phyloP scores from a whole-genome alignment of 1,140 invertebrate genomes.

The Euwallacea similis region DNA sequence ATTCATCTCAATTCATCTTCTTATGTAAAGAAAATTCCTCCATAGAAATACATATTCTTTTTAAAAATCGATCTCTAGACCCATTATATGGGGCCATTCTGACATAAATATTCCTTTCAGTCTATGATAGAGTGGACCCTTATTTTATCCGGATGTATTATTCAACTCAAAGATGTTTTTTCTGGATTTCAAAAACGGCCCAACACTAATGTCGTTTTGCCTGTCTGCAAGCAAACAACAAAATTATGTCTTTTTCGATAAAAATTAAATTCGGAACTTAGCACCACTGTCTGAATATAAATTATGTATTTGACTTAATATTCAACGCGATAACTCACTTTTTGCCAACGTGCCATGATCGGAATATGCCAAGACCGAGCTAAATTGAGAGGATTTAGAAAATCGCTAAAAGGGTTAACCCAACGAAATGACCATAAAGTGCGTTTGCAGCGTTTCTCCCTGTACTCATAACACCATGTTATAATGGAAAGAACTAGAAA shows the following conservation, averaged over 20 bases:
- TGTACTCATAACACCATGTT: not conserved
- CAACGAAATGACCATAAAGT: conserved; percentile 16
- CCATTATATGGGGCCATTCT: conserved; percentile 10
- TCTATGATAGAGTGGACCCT: not conserved
- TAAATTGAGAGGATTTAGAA: conserved; percentile 13
- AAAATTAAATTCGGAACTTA: conserved; percentile 20
- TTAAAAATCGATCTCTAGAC: conserved; percentile 11
- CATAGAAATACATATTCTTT: conserved; percentile 12
- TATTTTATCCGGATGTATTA: not conserved
- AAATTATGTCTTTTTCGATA: conserved; percentile 19
- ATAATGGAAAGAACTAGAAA: not conserved
- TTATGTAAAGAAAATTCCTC: conserved; percentile 16
- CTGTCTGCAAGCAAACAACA: conserved; percentile 7
- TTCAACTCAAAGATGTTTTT: not conserved
- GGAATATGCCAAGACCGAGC: conserved; percentile 15
- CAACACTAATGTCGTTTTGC: not conserved
- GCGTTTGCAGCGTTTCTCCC: not conserved
- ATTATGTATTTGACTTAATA: conserved; percentile 30
- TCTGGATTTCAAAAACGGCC: not conserved
- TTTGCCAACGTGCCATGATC: conserved; percentile 26
- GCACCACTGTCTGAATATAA: conserved; percentile 24
- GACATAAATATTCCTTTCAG: not conserved
- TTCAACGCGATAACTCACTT: conserved; percentile 22
- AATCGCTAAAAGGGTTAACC: not conserved
- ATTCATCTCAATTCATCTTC: conserved; percentile 24